Percentiles rank a stretch among this genome's conserved stretches.
Evolutionary conservation across 2,113 vertebrate species (phyloP).

Genomic region (Arvicanthis niloticus): DNA sequence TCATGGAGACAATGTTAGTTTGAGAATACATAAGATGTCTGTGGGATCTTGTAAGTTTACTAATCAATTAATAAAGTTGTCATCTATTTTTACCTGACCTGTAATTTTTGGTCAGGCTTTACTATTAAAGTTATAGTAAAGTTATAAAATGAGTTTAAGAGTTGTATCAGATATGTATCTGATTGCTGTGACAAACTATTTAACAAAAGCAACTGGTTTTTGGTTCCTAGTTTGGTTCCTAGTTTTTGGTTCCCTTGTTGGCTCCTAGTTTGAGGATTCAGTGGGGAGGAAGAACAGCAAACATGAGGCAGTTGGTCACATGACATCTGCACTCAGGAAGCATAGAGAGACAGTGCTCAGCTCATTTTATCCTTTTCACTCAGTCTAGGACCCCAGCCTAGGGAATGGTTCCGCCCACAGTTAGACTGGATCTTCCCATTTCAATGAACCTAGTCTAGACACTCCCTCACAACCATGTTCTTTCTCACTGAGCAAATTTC

Average conservation of each 20-base stretch:
- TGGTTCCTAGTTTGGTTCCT: not conserved
- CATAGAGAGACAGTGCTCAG: not conserved
- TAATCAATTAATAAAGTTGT: not conserved
- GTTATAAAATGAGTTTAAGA: not conserved
- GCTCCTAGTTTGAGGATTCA: not conserved
- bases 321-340: not conserved
- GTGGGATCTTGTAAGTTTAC: not conserved
- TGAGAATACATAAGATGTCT: too few species aligned
- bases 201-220: not conserved
- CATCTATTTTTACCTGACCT: not conserved
- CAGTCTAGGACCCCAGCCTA: not conserved
- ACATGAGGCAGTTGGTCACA: not conserved
- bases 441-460: not conserved
- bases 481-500: not conserved
- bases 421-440: not conserved
- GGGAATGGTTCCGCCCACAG: not conserved
- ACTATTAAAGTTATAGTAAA: not conserved
- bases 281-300: not conserved
- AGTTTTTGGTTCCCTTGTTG: not conserved
- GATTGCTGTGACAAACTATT: not conserved
- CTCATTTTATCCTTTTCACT: not conserved
- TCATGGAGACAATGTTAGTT: not conserved
- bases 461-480: too few species aligned
- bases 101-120: not conserved
- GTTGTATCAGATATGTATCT: not conserved